Evolutionary conservation across 2,113 vertebrate genomes (phyloP), one percentile per base, ranked within the genome.

Genomic region (Epinephelus lanceolatus): DNA sequence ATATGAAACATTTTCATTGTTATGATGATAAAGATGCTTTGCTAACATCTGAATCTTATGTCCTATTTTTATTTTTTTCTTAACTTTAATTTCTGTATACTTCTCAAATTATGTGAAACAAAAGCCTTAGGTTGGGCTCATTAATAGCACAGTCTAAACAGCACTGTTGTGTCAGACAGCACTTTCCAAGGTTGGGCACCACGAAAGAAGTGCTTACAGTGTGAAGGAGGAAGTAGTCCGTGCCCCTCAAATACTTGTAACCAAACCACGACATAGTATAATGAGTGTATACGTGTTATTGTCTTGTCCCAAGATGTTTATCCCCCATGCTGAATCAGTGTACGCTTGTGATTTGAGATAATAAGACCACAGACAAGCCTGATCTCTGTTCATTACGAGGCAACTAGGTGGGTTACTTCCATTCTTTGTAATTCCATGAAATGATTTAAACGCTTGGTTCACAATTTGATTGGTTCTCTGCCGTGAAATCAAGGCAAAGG

Each of bases 361-460:
- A 85, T 72, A 53, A 45, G 62, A 60, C 56, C 59, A 75, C 63
- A 63, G 37, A 71, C 11, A 0, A 40, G 68, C 23, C 59, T 53
- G 80, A 78, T 81, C 59, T 79, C 71, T 60, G 72, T 71, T 88
- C 33, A 76, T 88, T 80, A 66, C 17, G n/a, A 66, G 65, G 60
- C 60, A 68, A 45, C n/a, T 61, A 49, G 60, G 74, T 56, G 42
- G 47, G 19, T 68, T 56, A 52, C 47, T 73, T 85, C 78, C 45
- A n/a, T 70, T 80, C 45, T 68, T 66, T 52, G 23, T 77, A 66
- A 84, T 80, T 37, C 72, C 15, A 40, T 80, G 0, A 88, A 86
- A 86, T 78, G 10, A 78, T 84, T 87, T 68, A 71, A 80, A 89
- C 37, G n/a, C 23, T 69, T 83, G 42, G 84, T 85, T 83, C 52